Percentiles rank a stretch among this genome's conserved stretches.
Evolutionary conservation across 2,888 invertebrate species (phyloP).

Genomic region (Andrena bucephala): DNA sequence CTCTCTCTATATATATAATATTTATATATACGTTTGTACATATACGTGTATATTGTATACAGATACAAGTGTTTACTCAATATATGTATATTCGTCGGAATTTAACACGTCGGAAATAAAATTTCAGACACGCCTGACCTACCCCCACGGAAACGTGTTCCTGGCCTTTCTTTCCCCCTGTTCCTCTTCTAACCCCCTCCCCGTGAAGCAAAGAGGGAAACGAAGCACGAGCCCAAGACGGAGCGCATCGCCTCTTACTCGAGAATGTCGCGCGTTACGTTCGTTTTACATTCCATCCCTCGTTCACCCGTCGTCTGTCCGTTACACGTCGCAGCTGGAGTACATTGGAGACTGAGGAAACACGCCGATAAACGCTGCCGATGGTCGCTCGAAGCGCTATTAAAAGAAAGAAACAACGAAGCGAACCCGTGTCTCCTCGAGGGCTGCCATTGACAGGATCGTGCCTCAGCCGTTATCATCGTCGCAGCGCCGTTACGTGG

Average conservation of each 20-base stretch:
- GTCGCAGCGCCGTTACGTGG: slow-evolving; percentile 11
- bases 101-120: slow-evolving; percentile 6
- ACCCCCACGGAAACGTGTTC: slow-evolving; percentile 3
- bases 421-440: slow-evolving; percentile 14
- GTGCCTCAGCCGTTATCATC: slow-evolving; percentile 17
- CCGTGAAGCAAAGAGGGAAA: slow-evolving; percentile 2
- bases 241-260: slow-evolving; percentile 2
- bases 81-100: slow-evolving; percentile 43
- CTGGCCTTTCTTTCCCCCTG: not conserved
- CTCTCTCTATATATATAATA: slow-evolving; percentile 44
- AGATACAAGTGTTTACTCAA: slow-evolving; percentile 41
- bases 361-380: slow-evolving; percentile 15
- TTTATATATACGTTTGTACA: slow-evolving; percentile 59
- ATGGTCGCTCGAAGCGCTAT: slow-evolving; percentile 10
- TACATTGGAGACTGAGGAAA: not conserved
- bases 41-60: slow-evolving; percentile 59
- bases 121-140: slow-evolving; percentile 4
- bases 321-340: not conserved
- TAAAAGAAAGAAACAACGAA: not conserved
- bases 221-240: slow-evolving; percentile 2
- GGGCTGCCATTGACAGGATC: slow-evolving; percentile 52
- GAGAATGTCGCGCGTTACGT: slow-evolving; percentile 2
- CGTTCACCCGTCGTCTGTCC: not conserved
- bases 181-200: not conserved
- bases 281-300: slow-evolving; percentile 10